Base-by-base conservation (phyloP, 2,797 vertebrate species). In the Arremon aurantiirostris region DNA sequence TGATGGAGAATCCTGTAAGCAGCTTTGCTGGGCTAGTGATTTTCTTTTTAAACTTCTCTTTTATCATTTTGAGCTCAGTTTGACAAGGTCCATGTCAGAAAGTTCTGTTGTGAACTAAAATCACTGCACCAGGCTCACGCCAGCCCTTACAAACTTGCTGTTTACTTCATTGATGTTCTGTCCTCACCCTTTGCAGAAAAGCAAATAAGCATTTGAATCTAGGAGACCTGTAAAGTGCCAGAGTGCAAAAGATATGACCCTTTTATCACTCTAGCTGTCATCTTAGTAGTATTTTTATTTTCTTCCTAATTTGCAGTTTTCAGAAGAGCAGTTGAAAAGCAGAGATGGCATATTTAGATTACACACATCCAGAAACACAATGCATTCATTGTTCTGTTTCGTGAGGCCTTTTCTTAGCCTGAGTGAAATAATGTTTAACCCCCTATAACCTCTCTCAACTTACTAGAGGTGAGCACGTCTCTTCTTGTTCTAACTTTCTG, bases 311-410 rank as follows among this genome's bases (percentile, higher is more conserved):
- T 75, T 88, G 30, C 82, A 46, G 46, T 83, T 95, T 91, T 82
- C 76, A 87, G 72, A 85, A 80, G 22, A 93, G 66, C 66, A 76
- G 21, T 42, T 92, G 78, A 91, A 96, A 93, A 70, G 50, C 79
- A 94, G 63, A 81, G 72, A 69, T 94, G 72, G 72, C 79, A 66
- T 81, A 93, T 93, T 95, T 92, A 87, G 82, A 91, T 95, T 91
- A 23, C 35, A 61, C 50, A 47, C 28, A 69, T 53, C 53, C 35
- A 69, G 49, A 94, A 60, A 44, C 65, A 82, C 37, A 65, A 32
- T 59, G 14, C 26, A 37, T 57, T 81, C 69, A 75, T 78, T 86
- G 35, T 94, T 93, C 57, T 50, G 18, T 86, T 94, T 86, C 61
- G 19, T 70, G 53, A 63, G 39, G 39, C 44, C 53, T 63, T 87